phyloP scores from a whole-genome alignment of 2,888 invertebrate species.

The Syrista parreyssii region DNA sequence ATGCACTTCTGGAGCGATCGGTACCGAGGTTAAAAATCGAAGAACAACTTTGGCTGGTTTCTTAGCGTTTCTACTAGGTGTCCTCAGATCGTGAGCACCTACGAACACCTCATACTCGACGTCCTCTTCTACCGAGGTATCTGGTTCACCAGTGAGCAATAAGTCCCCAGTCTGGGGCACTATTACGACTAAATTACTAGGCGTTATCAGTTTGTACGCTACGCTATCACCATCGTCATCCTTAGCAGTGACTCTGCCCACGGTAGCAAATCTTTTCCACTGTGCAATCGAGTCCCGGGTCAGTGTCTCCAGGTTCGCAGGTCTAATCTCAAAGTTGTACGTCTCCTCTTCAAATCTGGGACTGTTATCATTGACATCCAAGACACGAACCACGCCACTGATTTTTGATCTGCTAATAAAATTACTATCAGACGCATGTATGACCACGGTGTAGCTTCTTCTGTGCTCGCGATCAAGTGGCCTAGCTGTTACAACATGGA shows the following conservation, averaged over 20 bases:
- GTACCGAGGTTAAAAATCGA: conserved; percentile 71
- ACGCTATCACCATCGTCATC: conserved; percentile 93
- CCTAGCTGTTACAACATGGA: conserved; percentile 80
- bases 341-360: conserved; percentile 84
- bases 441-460: conserved; percentile 77
- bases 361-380: conserved; percentile 92
- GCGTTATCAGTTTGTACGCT: conserved; percentile 85
- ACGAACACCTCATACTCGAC: conserved; percentile 78
- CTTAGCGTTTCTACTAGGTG: conserved; percentile 77
- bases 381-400: conserved; percentile 77
- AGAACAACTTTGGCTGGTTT: conserved; percentile 82
- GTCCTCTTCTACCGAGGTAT: conserved; percentile 69
- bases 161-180: conserved; percentile 94
- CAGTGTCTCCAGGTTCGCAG: conserved; percentile 43
- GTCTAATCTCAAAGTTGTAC: conserved; percentile 78
- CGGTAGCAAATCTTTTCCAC: conserved; percentile 83
- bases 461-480: conserved; percentile 84
- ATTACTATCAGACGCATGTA: conserved; percentile 84
- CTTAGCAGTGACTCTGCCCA: conserved; percentile 87
- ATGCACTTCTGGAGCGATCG: conserved; percentile 50
- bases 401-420: conserved; percentile 85
- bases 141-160: conserved; percentile 83
- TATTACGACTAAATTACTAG: conserved; percentile 86
- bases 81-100: conserved; percentile 85
- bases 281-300: conserved; percentile 71